Evolutionary conservation across 2,113 vertebrate species (phyloP).

Genomic region (Chroicocephalus ridibundus): DNA sequence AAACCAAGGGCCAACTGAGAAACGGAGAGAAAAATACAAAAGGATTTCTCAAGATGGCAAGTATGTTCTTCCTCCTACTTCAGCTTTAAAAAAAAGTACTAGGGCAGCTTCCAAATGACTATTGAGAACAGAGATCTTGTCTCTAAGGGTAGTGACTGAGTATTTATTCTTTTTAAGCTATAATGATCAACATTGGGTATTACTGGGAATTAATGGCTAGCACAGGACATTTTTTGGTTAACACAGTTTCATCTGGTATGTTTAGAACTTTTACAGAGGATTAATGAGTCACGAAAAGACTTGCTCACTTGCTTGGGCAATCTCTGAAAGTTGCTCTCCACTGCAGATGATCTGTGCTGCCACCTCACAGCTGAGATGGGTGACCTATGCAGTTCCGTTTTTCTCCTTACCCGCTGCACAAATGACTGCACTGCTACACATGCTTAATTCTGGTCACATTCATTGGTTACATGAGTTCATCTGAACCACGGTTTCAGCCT

Average conservation of each 20-base stretch:
- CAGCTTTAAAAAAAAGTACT: not conserved
- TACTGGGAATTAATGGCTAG: not conserved
- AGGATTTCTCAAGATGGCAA: not conserved
- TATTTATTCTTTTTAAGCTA: not conserved
- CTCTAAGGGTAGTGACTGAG: not conserved
- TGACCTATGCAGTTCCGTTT: not conserved
- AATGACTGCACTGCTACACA: not conserved
- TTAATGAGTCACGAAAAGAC: not conserved
- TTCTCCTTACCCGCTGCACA: not conserved
- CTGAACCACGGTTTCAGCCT: not conserved
- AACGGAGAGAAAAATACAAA: not conserved
- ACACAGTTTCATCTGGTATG: not conserved
- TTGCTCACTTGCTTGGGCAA: not conserved
- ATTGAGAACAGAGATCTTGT: not conserved
- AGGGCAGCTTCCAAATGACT: not conserved
- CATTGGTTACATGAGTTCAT: not conserved
- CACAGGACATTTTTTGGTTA: not conserved
- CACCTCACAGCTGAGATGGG: not conserved
- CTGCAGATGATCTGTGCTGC: not conserved
- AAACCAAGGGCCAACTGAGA: not conserved
- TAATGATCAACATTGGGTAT: not conserved
- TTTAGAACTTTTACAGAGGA: not conserved
- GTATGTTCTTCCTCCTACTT: not conserved
- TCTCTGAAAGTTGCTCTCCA: not conserved
- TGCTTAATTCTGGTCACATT: not conserved